Base-by-base conservation (phyloP, 2,113 vertebrate genomes). In the Sander vitreus region DNA sequence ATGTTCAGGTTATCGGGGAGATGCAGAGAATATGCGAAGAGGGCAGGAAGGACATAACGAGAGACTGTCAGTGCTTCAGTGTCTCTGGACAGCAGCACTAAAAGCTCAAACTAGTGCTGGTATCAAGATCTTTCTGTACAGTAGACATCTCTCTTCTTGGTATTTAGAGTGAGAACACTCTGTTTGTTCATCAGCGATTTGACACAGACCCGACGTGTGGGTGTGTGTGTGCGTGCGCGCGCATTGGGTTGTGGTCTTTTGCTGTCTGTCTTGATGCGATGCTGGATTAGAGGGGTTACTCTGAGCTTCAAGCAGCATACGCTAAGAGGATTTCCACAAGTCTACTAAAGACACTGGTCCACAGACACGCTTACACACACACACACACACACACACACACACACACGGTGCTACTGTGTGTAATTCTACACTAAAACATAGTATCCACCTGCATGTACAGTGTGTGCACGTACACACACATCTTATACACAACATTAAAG, bases 231-330 rank as follows among this genome's bases (percentile, higher is more conserved):
- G 43, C 23, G 64, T 45, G 54, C 43, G 67, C 54, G 74, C 59
- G 72, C 36, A 53, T 13, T n/a, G 23, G 59, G 87, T 90, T 89
- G 84, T 91, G 90, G 92, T 92, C 90, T 93, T 93, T 91, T 76
- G 88, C 91, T 80, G 86, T 92, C 89, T 91, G 88, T 87, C 91
- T 93, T 92, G 91, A 93, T 92, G 91, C 77, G 51, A 53, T 36
- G 80, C 90, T 91, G 91, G 92, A 94, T 94, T 94, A 94, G 87
- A 91, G 84, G 71, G 78, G 93, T 94, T 94, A 93, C 90, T 91
- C 89, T 88, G 90, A 93, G 90, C 92, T 93, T 93, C 91, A 90
- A 90, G 90, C 93, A 90, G 91, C 93, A 94, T 94, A 92, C 81
- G 85, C 91, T 93, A 93, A 94, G 91, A 93, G 93, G 93, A 94